Conservation (phyloP, 2,797 vertebrate species). For the Xyrichtys novacula region DNA sequence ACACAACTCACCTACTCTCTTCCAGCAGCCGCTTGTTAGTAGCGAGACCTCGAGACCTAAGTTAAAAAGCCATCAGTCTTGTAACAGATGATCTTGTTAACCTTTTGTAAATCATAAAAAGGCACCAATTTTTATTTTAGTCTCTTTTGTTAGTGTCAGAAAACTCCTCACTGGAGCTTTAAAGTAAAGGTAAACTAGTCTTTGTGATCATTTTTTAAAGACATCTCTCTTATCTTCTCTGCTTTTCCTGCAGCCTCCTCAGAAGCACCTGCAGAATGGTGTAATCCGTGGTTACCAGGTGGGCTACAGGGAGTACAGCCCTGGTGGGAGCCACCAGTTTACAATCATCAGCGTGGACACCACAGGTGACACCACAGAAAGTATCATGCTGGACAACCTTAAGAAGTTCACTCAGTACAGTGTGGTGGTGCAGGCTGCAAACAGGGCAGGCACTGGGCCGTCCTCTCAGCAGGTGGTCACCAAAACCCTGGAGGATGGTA, state of each 20-base stretch:
- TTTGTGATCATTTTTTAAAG: background rate
- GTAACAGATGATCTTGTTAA: no score
- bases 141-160: no score
- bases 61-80: background rate
- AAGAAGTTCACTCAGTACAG: constrained; percentile 99
- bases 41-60: background rate
- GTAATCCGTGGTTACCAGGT: constrained; percentile 98
- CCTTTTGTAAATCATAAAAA: no score
- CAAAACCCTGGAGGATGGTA: constrained; percentile 97
- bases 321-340: constrained; percentile 96
- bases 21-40: no score
- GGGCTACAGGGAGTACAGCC: constrained; percentile 97
- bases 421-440: constrained; percentile 97
- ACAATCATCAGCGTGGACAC: constrained; percentile 97
- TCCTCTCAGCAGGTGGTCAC: constrained; percentile 98
- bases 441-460: constrained; percentile 95
- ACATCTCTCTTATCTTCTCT: background rate
- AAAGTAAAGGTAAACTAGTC: background rate
- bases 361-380: constrained; percentile 93
- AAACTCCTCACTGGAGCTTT: no score
- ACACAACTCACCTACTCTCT: no score
- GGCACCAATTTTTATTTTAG: background rate
- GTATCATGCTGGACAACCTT: constrained; percentile 94
- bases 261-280: constrained; percentile 96
- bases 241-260: constrained; percentile 87